Evolutionary conservation across 2,797 vertebrate genomes (phyloP).

Genomic region (Xenentodon cancila): DNA sequence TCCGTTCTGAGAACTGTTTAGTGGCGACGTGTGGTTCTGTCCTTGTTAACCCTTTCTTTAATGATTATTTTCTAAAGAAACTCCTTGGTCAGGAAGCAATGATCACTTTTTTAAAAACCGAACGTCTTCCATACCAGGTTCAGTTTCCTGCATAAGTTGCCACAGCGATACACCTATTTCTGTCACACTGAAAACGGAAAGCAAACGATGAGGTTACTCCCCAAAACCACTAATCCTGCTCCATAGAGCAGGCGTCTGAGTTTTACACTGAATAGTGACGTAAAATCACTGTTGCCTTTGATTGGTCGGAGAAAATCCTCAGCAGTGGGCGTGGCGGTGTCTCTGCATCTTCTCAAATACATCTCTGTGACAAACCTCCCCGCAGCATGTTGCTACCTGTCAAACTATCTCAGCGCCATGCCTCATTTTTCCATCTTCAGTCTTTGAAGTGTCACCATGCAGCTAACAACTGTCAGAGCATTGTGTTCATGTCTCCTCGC

Average conservation of each 20-base stretch:
- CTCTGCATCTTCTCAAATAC: not conserved
- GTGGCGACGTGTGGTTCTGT: too few species aligned
- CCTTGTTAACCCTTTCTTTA: too few species aligned
- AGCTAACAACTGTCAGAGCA: slow-evolving; percentile 66
- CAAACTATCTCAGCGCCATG: slow-evolving; percentile 56
- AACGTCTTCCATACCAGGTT: too few species aligned
- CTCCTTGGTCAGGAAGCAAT: too few species aligned
- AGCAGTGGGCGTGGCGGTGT: not conserved
- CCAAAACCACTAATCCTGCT: not conserved
- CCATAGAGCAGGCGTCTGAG: not conserved
- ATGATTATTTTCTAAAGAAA: too few species aligned
- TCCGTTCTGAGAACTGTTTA: too few species aligned
- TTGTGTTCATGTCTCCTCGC: slow-evolving; percentile 59
- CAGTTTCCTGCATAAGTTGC: too few species aligned
- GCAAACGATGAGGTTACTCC: not conserved
- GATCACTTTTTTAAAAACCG: too few species aligned
- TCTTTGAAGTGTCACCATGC: slow-evolving; percentile 66
- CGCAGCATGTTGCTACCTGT: slow-evolving; percentile 50
- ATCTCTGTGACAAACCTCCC: slow-evolving; percentile 12
- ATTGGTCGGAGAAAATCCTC: not conserved
- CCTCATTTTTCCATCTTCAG: slow-evolving; percentile 49
- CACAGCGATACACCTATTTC: too few species aligned
- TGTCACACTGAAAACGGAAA: not conserved
- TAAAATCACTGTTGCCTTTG: not conserved
- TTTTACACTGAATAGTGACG: not conserved